These are phyloP conservation scores for Argynnis bischoffii DNA, from an alignment of 2,888 invertebrate genomes.

Conservation along the genomic window DNA sequence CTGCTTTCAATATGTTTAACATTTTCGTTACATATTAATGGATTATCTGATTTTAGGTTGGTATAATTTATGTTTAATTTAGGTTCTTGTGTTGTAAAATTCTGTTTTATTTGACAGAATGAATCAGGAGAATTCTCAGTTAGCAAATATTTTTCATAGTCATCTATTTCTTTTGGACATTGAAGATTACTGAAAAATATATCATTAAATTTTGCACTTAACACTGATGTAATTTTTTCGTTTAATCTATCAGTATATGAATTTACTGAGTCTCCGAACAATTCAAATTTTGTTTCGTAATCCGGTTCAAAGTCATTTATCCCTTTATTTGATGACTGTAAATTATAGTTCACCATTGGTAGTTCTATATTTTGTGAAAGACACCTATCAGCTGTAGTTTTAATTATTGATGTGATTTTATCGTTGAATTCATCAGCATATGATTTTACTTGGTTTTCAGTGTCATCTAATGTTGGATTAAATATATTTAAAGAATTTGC, in stretches of 20 bases:
- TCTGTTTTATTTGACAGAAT: background rate
- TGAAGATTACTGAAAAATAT: constrained; percentile 1
- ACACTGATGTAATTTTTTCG: constrained; percentile 10
- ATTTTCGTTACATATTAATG: background rate
- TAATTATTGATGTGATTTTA: constrained; percentile 12
- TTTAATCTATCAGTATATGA: constrained; percentile 13
- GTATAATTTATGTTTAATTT: background rate
- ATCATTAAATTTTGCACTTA: constrained; percentile 5
- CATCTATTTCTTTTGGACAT: background rate
- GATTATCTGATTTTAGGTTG: background rate
- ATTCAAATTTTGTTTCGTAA: background rate
- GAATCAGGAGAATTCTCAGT: background rate
- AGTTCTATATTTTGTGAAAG: background rate
- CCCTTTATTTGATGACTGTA: background rate
- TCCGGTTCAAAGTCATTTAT: background rate
- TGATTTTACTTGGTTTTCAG: background rate
- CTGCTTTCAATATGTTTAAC: no score
- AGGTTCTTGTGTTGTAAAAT: background rate
- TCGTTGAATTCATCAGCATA: constrained; percentile 18
- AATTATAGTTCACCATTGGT: background rate
- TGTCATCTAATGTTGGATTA: background rate
- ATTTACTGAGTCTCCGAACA: background rate
- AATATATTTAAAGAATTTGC: background rate
- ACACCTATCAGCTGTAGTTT: constrained; percentile 7
- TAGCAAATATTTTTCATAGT: background rate